phyloP scores from a whole-genome alignment of 2,888 invertebrate species.

The Bembecia ichneumoniformis region DNA sequence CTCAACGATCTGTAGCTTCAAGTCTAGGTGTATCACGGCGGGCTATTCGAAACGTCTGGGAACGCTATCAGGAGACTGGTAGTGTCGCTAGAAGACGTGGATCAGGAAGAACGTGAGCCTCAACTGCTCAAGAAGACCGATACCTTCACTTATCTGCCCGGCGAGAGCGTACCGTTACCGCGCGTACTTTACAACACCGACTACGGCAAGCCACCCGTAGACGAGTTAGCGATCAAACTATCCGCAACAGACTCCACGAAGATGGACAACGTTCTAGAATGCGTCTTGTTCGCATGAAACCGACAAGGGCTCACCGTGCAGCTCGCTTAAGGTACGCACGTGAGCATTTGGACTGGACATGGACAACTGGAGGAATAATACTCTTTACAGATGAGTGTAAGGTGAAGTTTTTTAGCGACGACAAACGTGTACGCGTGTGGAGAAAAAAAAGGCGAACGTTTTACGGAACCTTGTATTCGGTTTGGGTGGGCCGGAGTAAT shows the following conservation, averaged over 20 bases:
- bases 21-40: slow-evolving; percentile 1
- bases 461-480: too few relatives aligned
- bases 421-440: too few relatives aligned
- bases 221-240: too few relatives aligned
- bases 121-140: slow-evolving; percentile 9
- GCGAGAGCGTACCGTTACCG: slow-evolving; percentile 6
- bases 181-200: slow-evolving; percentile 6
- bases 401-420: too few relatives aligned
- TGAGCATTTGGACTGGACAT: too few relatives aligned
- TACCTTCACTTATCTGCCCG: slow-evolving; percentile 9
- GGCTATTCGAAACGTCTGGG: slow-evolving; percentile 2
- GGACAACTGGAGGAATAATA: too few relatives aligned
- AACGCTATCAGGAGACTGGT: slow-evolving; percentile 1
- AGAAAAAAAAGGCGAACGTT: too few relatives aligned
- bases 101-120: slow-evolving; percentile 8
- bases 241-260: too few relatives aligned
- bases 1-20: slow-evolving; percentile 2
- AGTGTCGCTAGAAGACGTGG: slow-evolving; percentile 2
- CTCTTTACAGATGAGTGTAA: too few relatives aligned
- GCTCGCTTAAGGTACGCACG: neutral
- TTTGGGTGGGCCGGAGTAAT: too few relatives aligned
- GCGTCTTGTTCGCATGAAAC: slow-evolving; percentile 3
- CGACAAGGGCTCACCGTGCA: slow-evolving; percentile 4
- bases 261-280: slow-evolving; percentile 6
- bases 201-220: too few relatives aligned